Evolutionary conservation across 2,888 invertebrate genomes (phyloP).

Genomic region (Marasmarcha lunaedactyla): DNA sequence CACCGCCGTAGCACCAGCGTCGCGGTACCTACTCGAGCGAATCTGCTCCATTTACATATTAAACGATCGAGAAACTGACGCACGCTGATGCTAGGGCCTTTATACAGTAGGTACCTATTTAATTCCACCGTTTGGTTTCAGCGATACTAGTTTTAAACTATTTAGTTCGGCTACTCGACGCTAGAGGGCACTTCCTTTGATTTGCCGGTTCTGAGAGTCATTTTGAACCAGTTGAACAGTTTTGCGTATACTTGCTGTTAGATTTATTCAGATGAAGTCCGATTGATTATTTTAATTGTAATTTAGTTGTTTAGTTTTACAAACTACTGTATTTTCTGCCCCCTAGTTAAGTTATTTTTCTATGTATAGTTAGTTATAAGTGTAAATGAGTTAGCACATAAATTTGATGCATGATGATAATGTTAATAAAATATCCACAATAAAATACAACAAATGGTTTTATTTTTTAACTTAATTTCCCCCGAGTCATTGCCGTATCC

Average conservation of each 20-base stretch:
- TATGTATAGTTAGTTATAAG: slow-evolving; percentile 70
- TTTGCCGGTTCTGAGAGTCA: slow-evolving; percentile 55
- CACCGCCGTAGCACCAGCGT: too few relatives aligned
- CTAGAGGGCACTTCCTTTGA: slow-evolving; percentile 29
- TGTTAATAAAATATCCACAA: slow-evolving; percentile 70
- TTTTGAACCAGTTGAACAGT: background rate
- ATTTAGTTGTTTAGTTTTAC: slow-evolving; percentile 60
- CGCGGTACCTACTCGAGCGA: too few relatives aligned
- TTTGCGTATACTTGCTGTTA: slow-evolving; percentile 38
- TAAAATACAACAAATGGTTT: slow-evolving; percentile 54
- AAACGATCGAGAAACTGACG: too few relatives aligned
- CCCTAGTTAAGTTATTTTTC: slow-evolving; percentile 68
- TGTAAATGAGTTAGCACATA: slow-evolving; percentile 69
- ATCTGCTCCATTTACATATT: too few relatives aligned
- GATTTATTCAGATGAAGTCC: slow-evolving; percentile 55
- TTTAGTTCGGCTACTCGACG: slow-evolving; percentile 25
- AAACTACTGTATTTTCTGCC: slow-evolving; percentile 67
- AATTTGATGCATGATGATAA: slow-evolving; percentile 69
- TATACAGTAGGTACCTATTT: background rate
- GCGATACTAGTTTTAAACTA: background rate
- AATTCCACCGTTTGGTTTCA: background rate
- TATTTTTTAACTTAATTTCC: slow-evolving; percentile 17
- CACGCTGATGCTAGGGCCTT: too few relatives aligned
- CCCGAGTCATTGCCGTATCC: background rate
- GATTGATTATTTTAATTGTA: slow-evolving; percentile 51